Conservation (phyloP, 2,797 vertebrate species). For the Hafferia zeledoni region DNA sequence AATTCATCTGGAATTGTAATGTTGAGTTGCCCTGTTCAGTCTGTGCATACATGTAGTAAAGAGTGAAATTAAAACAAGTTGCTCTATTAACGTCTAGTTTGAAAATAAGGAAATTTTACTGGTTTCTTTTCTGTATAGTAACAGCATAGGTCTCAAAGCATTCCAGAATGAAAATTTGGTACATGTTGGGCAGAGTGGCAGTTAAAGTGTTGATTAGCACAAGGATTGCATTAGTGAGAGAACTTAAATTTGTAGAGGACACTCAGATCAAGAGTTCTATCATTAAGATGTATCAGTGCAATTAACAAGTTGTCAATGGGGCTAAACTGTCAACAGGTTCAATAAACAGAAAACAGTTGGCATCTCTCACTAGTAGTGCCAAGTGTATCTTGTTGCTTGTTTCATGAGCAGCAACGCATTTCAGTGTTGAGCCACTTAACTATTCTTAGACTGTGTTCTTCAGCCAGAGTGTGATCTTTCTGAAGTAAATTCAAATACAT, state of each 20-base stretch:
- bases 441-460: not conserved
- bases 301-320: not conserved
- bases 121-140: accelerated
- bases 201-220: accelerated
- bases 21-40: accelerated
- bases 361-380: not conserved
- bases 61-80: accelerated
- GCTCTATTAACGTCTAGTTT: accelerated
- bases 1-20: accelerated
- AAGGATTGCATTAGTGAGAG: not conserved
- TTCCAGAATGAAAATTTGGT: accelerated
- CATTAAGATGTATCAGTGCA: not conserved
- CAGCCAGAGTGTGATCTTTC: accelerated
- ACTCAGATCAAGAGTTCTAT: not conserved
- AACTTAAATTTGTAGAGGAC: not conserved
- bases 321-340: not conserved
- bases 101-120: accelerated
- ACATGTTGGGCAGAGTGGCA: accelerated
- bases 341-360: not conserved
- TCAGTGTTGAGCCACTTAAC: accelerated
- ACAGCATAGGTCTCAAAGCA: accelerated
- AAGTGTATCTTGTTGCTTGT: not conserved
- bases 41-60: accelerated
- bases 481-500: accelerated
- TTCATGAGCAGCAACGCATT: accelerated